phyloP scores from a whole-genome alignment of 2,888 invertebrate species.

The Ormyrus rosae region DNA sequence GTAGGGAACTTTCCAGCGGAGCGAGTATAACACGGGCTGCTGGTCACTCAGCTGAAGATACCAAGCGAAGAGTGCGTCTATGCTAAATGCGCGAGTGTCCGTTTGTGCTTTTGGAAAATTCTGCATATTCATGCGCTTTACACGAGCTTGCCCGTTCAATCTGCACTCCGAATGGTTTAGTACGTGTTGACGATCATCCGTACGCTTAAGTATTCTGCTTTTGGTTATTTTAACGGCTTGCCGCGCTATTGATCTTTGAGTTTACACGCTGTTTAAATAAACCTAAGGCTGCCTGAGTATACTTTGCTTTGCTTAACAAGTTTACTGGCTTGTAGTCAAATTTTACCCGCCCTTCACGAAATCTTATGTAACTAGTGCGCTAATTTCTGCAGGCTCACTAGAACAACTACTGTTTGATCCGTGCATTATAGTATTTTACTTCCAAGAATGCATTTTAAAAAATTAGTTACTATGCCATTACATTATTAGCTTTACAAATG shows the following conservation, averaged over 20 bases:
- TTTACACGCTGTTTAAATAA: background rate
- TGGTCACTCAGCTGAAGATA: constrained; percentile 6
- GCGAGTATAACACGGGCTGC: constrained; percentile 21
- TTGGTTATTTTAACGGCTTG: background rate
- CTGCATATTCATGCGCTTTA: constrained; percentile 40
- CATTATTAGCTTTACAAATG: too few relatives aligned
- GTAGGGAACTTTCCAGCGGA: too few relatives aligned
- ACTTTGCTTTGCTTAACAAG: background rate
- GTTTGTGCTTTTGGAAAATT: constrained; percentile 34
- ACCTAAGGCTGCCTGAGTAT: too few relatives aligned
- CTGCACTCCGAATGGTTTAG: constrained; percentile 8
- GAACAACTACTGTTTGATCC: too few relatives aligned
- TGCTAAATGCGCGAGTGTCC: constrained; percentile 3
- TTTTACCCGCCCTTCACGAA: too few relatives aligned
- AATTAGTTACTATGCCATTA: too few relatives aligned
- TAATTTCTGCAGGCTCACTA: too few relatives aligned
- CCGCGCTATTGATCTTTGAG: background rate
- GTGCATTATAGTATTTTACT: too few relatives aligned
- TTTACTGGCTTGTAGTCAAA: constrained; percentile 2
- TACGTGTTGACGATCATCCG: constrained; percentile 5
- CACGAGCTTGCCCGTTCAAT: constrained; percentile 16
- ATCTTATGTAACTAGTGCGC: too few relatives aligned
- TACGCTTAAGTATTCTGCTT: background rate
- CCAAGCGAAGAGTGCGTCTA: too few relatives aligned
- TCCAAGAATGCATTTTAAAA: too few relatives aligned